Base-by-base conservation (phyloP, 92 coral and sea anemone genomes). In the Actinostola sp. region DNA sequence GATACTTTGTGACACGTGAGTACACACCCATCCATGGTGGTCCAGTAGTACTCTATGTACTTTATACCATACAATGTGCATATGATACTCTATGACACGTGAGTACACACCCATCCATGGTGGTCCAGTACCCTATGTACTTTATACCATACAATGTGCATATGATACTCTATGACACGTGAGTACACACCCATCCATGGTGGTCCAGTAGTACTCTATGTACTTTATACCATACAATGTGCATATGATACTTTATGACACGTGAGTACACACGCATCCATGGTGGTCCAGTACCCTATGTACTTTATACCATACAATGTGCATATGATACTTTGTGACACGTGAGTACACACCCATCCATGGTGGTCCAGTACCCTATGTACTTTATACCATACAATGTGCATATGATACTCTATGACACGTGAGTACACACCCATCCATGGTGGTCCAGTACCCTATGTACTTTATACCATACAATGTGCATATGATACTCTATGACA, bases 81-180 rank as follows among this genome's bases (percentile, higher is more conserved):
- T 82, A 94, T 94, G 98, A 81, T 92, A 58, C 87, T 94, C 31
- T 94, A 94, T 62, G 97, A 91, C 89, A 94, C 95, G 98, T 91
- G 26, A 79, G 98, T 84, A 48, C 58, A n/a, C n/a, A n/a, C n/a
- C n/a, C n/a, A n/a, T n/a, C n/a, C n/a, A n/a, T n/a, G n/a, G n/a
- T n/a, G n/a, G n/a, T n/a, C 13, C 44, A 27, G 24, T n/a, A 48
- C 50, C 0, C 20, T 21, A 14, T 27, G 73, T 29, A 14, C 60
- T 35, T 38, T 48, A 30, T 65, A n/a, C n/a, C n/a, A n/a, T n/a
- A n/a, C n/a, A n/a, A n/a, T 19, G 15, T 51, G 15, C n/a, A 31
- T n/a, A n/a, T n/a, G 62, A 14, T 7, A 39, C 7, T 7, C 45
- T 39, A 39, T 39, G 45, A 39, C 14, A 39, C n/a, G 45, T 39